Base-by-base conservation (phyloP, 1,140 invertebrate genomes). In the Lysiphlebus fabarum region DNA sequence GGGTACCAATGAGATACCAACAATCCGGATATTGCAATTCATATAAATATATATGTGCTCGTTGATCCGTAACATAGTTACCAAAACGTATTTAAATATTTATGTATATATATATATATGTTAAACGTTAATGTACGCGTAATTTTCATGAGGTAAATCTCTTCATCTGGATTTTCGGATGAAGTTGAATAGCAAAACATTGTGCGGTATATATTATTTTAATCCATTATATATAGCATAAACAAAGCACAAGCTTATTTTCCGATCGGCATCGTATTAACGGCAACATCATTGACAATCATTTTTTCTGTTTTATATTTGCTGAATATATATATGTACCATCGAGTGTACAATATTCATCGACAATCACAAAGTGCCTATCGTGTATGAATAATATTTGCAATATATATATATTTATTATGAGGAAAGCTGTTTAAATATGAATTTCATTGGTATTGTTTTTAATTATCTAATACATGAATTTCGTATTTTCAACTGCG, bases 71-170 rank as follows among this genome's bases (percentile, higher is more conserved):
- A n/a, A 4, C 33, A 9, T 2, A 40, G 10, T 5, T 2, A 8
- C 10, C 26, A 49, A 11, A 11, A 4, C 49, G 34, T 34, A n/a
- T 34, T 10, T 7, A 33, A 14, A 37, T 34, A 51, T 51, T 51
- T 51, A 9, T 51, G 49, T 38, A 11, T 51, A 37, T 36, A 51
- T 38, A 11, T 51, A 37, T 36, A 51, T 36, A 34, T 51, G 49
- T 33, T 51, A 40, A 53, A 56, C 54, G 55, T 61, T 67, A 70
- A 70, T 68, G 58, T 63, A 62, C 58, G 47, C 63, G 66, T 70
- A 68, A 70, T 70, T 70, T 62, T 59, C 64, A 57, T 64, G 62
- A 53, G 62, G 65, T 64, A 70, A 70, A 68, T 66, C 66, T 66
- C 65, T 67, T 67, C 65, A 70, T 67, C 65, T 67, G 64, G 55